Percentiles rank a stretch among this genome's conserved stretches.
Evolutionary conservation across 2,797 vertebrate genomes (phyloP).

Genomic region (Gephyroberyx darwinii): DNA sequence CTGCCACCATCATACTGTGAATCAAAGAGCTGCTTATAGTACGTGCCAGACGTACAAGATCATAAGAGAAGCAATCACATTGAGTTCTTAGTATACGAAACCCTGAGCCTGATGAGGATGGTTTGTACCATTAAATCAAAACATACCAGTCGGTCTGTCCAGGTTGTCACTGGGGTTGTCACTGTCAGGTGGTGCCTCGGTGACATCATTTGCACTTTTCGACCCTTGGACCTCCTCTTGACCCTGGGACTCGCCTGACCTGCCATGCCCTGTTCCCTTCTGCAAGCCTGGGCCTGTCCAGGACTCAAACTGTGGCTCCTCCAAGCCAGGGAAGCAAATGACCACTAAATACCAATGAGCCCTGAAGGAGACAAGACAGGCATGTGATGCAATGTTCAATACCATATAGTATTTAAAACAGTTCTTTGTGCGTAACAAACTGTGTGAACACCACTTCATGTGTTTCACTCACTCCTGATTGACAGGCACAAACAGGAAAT

Average conservation of each 20-base stretch:
- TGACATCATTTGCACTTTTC: conserved; percentile 27
- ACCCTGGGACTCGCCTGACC: conserved; percentile 20
- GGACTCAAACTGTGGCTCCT: conserved; percentile 80
- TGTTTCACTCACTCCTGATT: conserved; percentile 93
- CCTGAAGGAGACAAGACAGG: conserved; percentile 71
- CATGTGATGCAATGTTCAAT: neutral
- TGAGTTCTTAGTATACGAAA: neutral
- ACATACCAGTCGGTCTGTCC: conserved; percentile 55
- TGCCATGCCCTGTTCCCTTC: conserved; percentile 3
- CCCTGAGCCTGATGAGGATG: neutral
- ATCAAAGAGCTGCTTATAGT: neutral
- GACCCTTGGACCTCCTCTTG: conserved; percentile 31
- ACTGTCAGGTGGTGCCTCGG: conserved; percentile 21
- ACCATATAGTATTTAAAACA: neutral
- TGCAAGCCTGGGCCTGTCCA: conserved; percentile 29
- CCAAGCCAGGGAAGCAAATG: conserved; percentile 93
- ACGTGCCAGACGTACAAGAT: neutral
- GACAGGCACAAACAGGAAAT: conserved; percentile 97
- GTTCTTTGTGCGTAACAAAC: neutral
- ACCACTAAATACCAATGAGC: conserved; percentile 97
- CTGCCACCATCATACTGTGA: neutral
- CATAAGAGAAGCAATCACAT: neutral
- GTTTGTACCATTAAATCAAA: neutral
- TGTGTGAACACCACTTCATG: neutral
- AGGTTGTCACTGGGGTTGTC: conserved; percentile 27